These are phyloP conservation scores for Myopa tessellatipennis DNA, from an alignment of 2,888 invertebrate species.

Conservation along the genomic window DNA sequence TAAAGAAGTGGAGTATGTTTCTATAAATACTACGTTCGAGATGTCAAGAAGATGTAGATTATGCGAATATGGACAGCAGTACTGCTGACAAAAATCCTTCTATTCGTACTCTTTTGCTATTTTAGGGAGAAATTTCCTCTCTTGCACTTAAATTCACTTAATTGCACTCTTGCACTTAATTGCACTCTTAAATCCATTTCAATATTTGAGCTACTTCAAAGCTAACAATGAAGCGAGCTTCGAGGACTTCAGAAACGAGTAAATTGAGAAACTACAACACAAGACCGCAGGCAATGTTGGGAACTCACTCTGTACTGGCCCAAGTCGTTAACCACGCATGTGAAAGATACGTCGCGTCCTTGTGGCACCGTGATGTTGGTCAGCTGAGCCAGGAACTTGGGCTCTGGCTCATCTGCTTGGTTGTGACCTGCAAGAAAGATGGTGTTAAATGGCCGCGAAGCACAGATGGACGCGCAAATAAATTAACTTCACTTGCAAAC, in stretches of 20 bases:
- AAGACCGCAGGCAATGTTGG: background rate
- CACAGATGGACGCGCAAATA: conserved; percentile 39
- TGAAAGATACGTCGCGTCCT: conserved; percentile 88
- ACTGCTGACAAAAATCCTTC: no score
- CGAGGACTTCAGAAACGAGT: background rate
- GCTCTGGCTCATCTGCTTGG: conserved; percentile 75
- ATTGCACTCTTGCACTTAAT: no score
- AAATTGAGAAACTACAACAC: background rate
- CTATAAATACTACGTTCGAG: no score
- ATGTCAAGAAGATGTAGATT: no score
- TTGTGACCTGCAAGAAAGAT: conserved; percentile 74
- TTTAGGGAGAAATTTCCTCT: no score
- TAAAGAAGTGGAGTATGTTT: no score
- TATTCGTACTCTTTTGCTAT: no score
- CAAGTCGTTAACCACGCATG: conserved; percentile 90
- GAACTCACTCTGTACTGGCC: conserved; percentile 83
- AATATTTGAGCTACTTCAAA: background rate
- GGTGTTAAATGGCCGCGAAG: conserved; percentile 25
- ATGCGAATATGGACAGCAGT: no score
- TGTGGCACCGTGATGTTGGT: conserved; percentile 89
- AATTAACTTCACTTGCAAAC: conserved; percentile 25
- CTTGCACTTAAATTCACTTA: no score
- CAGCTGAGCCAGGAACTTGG: conserved; percentile 85
- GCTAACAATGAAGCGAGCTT: background rate
- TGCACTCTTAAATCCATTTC: no score